Percentiles rank a stretch among this genome's conserved stretches.
Conservation (phyloP, 2,113 vertebrate species). For the Polypterus senegalus region DNA sequence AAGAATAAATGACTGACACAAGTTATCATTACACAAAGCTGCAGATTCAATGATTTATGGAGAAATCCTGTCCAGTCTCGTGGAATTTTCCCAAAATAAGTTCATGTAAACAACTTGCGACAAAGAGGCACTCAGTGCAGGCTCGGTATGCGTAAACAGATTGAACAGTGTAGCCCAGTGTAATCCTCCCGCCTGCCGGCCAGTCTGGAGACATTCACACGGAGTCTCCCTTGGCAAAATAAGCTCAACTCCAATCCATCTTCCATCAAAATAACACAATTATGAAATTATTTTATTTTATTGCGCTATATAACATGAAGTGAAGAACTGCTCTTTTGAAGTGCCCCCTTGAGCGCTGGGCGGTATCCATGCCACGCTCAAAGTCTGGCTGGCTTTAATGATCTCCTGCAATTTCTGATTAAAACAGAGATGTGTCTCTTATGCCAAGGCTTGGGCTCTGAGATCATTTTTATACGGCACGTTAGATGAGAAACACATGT, state of each 20-base stretch:
- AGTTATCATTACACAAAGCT: constrained; percentile 81
- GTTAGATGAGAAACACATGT: too few species aligned
- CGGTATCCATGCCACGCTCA: too few species aligned
- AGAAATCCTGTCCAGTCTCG: constrained; percentile 75
- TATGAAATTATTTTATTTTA: constrained; percentile 20
- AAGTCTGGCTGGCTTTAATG: too few species aligned
- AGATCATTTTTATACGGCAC: too few species aligned
- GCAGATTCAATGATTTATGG: constrained; percentile 86
- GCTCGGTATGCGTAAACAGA: constrained; percentile 80
- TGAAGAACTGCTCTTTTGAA: background rate
- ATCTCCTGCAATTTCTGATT: too few species aligned
- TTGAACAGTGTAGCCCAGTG: constrained; percentile 75
- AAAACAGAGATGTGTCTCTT: too few species aligned
- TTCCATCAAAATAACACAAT: constrained; percentile 32
- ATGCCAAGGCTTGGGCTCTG: too few species aligned
- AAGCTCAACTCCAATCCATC: constrained; percentile 36
- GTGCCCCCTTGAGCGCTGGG: too few species aligned
- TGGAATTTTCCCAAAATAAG: constrained; percentile 97
- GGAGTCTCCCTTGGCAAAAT: constrained; percentile 29
- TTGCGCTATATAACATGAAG: background rate
- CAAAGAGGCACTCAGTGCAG: constrained; percentile 88
- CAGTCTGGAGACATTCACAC: constrained; percentile 54
- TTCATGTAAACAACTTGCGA: constrained; percentile 87
- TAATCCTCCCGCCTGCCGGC: constrained; percentile 69
- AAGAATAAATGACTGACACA: constrained; percentile 64